A percentile compares a stretch with the other conserved stretches of the same genome.
These are phyloP conservation scores for Coremacera marginata DNA, from an alignment of 2,888 invertebrate genomes.

Conservation along the genomic window DNA sequence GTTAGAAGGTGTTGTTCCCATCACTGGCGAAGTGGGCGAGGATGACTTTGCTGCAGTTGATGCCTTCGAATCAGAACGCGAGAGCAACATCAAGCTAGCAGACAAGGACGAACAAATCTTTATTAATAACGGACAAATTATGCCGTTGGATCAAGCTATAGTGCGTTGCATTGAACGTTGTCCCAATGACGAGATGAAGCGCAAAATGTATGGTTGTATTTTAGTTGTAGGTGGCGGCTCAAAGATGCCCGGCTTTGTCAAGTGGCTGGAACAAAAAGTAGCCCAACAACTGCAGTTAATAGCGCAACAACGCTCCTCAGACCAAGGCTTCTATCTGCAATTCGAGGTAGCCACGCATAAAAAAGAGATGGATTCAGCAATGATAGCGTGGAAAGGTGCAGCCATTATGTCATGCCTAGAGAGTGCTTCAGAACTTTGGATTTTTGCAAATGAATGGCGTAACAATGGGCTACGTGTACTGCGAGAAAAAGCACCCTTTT, in stretches of 20 bases:
- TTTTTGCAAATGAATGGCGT: conserved; percentile 86
- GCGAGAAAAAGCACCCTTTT: conserved; percentile 92
- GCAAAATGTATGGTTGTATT: conserved; percentile 94
- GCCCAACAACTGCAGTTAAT: conserved; percentile 77
- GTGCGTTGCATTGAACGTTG: conserved; percentile 92
- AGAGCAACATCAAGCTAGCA: conserved; percentile 63
- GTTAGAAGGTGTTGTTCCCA: conserved; percentile 68
- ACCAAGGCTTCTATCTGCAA: conserved; percentile 71
- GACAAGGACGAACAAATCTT: conserved; percentile 74
- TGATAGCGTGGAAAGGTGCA: conserved; percentile 95
- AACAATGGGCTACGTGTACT: conserved; percentile 86
- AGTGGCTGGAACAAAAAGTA: conserved; percentile 90
- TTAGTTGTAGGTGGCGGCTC: conserved; percentile 93
- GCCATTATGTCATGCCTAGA: conserved; percentile 93
- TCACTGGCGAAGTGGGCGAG: conserved; percentile 71
- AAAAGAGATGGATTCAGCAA: conserved; percentile 91
- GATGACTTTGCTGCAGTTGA: conserved; percentile 82
- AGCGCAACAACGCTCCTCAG: conserved; percentile 76
- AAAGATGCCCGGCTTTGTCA: conserved; percentile 85
- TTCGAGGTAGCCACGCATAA: conserved; percentile 91
- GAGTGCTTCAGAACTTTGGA: conserved; percentile 94
- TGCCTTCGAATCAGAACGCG: conserved; percentile 63
- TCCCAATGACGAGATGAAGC: conserved; percentile 88
- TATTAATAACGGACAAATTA: conserved; percentile 81
- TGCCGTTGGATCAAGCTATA: conserved; percentile 91